These are phyloP conservation scores for Pharmacophagus antenor DNA, from an alignment of 2,888 invertebrate species.

Conservation along the genomic window DNA sequence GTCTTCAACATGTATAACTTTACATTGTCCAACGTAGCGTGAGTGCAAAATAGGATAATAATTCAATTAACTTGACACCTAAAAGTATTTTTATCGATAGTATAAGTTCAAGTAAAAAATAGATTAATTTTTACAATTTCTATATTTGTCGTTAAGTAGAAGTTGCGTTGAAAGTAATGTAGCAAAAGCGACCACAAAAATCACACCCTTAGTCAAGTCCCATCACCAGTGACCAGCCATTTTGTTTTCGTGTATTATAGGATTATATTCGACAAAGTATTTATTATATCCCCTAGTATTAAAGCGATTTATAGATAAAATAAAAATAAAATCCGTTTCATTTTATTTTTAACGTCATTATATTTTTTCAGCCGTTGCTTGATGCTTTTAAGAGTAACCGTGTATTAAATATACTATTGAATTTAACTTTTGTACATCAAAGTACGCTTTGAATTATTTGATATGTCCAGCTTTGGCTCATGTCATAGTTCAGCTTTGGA, in stretches of 20 bases:
- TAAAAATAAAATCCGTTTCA: neutral
- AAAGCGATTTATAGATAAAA: constrained; percentile 2
- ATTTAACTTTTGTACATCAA: neutral
- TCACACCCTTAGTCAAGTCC: neutral
- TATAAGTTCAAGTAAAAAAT: no score
- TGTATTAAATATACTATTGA: neutral
- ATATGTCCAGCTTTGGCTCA: no score
- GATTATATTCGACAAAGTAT: neutral
- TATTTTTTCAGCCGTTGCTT: neutral
- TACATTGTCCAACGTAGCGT: no score
- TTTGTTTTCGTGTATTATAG: neutral
- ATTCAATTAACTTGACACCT: no score
- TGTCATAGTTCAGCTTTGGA: no score
- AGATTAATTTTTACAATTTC: no score
- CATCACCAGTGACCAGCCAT: neutral
- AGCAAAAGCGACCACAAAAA: no score
- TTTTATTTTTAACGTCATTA: neutral
- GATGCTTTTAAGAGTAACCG: neutral
- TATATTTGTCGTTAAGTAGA: neutral
- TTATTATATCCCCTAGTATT: constrained; percentile 1
- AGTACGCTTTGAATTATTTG: neutral
- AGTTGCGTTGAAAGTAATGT: neutral
- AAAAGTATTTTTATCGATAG: no score
- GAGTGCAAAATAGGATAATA: no score
- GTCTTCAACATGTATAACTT: no score